Conservation (phyloP, 2,888 invertebrate species). For the Imbricaverruca yamaguchii region DNA sequence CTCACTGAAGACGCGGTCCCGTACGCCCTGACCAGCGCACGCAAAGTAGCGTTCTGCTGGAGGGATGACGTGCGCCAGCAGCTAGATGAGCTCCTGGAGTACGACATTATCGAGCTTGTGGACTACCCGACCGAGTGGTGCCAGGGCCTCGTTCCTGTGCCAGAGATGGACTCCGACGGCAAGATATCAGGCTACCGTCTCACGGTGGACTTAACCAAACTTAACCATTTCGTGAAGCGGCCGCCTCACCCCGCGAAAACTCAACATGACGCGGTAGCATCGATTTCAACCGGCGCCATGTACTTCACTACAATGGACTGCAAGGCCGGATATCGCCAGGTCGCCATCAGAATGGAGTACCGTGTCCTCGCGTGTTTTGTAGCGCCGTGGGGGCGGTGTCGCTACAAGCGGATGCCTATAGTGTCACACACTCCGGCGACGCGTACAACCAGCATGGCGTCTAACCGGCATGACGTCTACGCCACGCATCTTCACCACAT, state of each 20-base stretch:
- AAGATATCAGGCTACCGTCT: neutral
- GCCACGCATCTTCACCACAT: neutral
- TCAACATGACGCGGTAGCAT: neutral
- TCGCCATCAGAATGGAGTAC: neutral
- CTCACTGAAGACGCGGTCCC: neutral
- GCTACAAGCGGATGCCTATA: neutral
- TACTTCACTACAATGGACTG: conserved; percentile 18
- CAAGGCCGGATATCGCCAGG: conserved; percentile 10
- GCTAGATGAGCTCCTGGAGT: neutral
- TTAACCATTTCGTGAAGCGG: neutral
- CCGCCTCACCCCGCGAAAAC: neutral
- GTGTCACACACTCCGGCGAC: neutral
- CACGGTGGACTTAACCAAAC: conserved; percentile 3
- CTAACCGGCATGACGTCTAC: neutral
- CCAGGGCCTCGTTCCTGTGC: neutral
- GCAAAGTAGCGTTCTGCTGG: neutral
- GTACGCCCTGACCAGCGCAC: neutral
- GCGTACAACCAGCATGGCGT: neutral
- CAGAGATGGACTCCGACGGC: neutral
- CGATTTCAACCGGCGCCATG: neutral
- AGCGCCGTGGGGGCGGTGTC: conserved; percentile 3
- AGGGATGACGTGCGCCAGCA: neutral
- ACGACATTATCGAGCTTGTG: neutral
- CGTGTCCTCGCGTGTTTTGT: neutral
- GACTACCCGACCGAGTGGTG: conserved; percentile 17